These are phyloP conservation scores for Nudaria mundana DNA, from an alignment of 2,888 invertebrate genomes.

Conservation along the genomic window DNA sequence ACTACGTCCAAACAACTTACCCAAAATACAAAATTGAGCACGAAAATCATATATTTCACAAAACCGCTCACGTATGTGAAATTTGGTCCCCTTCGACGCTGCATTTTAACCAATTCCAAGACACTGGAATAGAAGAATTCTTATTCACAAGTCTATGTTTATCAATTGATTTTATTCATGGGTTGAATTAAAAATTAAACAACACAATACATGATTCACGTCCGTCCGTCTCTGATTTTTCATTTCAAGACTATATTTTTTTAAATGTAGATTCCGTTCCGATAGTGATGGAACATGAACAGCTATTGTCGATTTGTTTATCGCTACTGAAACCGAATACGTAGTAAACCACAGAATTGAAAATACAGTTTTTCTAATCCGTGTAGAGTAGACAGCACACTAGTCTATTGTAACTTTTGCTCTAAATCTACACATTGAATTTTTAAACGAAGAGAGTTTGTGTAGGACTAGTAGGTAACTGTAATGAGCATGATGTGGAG, in stretches of 20 bases:
- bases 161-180: constrained; percentile 13
- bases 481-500: no score
- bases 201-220: constrained; percentile 22
- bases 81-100: constrained; percentile 84
- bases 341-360: no score
- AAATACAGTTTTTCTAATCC: no score
- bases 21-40: constrained; percentile 95
- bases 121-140: constrained; percentile 14
- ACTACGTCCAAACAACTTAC: constrained; percentile 86
- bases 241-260: constrained; percentile 14
- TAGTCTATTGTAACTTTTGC: no score
- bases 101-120: constrained; percentile 61
- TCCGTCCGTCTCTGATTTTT: constrained; percentile 23
- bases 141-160: constrained; percentile 9
- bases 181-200: constrained; percentile 16
- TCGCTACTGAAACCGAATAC: no score
- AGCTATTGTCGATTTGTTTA: no score
- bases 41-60: constrained; percentile 94
- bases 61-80: constrained; percentile 92
- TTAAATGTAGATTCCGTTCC: no score
- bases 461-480: no score
- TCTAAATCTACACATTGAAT: no score
- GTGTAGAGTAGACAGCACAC: no score
- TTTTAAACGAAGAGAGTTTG: no score
- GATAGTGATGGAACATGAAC: no score